A percentile compares a stretch with the other conserved stretches of the same genome.
These are phyloP conservation scores for Ancistrus triradiatus DNA, from an alignment of 2,113 vertebrate species.

Conservation along the genomic window DNA sequence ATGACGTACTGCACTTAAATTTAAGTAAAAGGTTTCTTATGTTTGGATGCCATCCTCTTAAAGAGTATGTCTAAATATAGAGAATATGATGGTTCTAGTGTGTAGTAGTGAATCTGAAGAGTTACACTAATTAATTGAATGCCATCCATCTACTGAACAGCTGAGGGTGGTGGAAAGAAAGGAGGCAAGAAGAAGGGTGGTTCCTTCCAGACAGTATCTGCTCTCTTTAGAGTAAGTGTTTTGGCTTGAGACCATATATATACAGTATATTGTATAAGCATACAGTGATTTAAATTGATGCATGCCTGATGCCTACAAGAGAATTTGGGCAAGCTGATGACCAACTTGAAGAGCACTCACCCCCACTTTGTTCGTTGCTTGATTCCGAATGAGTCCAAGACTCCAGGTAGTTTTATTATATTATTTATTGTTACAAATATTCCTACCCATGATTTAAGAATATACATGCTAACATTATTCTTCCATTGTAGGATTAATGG, in stretches of 20 bases:
- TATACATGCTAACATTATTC: too few relatives aligned
- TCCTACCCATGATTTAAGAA: too few relatives aligned
- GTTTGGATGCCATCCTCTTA: too few relatives aligned
- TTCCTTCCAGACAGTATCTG: constrained; percentile 94
- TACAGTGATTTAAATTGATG: not conserved
- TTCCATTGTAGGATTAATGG: constrained; percentile 71
- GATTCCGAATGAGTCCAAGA: constrained; percentile 93
- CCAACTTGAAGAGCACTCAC: constrained; percentile 83
- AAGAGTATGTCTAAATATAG: too few relatives aligned
- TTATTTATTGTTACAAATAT: not conserved
- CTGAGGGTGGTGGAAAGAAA: constrained; percentile 68
- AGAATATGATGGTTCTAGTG: too few relatives aligned
- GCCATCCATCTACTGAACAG: not conserved
- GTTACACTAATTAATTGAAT: too few relatives aligned
- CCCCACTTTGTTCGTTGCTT: constrained; percentile 90
- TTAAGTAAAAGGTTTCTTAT: too few relatives aligned
- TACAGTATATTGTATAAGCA: too few relatives aligned
- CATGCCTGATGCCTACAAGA: constrained; percentile 65
- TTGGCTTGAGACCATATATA: too few relatives aligned
- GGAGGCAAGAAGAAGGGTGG: constrained; percentile 89
- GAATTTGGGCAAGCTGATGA: constrained; percentile 90
- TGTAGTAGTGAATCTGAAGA: too few relatives aligned
- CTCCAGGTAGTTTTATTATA: constrained; percentile 71
- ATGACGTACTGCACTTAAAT: too few relatives aligned
- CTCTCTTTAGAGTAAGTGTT: constrained; percentile 76